Conservation (phyloP, 1,140 invertebrate species). For the Drosophila azteca region DNA sequence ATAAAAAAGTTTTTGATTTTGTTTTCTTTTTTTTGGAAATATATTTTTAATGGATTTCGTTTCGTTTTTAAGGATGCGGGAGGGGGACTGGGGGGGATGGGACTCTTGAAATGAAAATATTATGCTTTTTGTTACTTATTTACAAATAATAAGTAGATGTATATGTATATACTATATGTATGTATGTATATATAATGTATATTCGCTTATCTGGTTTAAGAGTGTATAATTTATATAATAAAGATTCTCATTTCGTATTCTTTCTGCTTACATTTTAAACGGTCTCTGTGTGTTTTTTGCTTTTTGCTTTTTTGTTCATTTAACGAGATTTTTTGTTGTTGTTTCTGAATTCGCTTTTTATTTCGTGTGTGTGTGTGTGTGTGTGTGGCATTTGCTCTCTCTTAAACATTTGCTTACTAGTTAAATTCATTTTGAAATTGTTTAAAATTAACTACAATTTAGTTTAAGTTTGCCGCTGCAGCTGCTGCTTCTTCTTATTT, state of each 20-base stretch:
- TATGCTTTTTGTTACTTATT: conserved; percentile 65
- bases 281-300: background rate
- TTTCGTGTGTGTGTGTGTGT: conserved; percentile 33
- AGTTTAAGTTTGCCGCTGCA: conserved; percentile 62
- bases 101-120: conserved; percentile 62
- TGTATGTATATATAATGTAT: conserved; percentile 52
- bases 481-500: conserved; percentile 64
- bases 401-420: conserved; percentile 64
- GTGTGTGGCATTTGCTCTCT: conserved; percentile 58
- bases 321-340: conserved; percentile 40
- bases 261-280: background rate
- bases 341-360: conserved; percentile 38
- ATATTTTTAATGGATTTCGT: conserved; percentile 70
- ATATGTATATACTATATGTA: conserved; percentile 53
- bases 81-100: background rate
- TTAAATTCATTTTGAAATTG: conserved; percentile 75
- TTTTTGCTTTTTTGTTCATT: conserved; percentile 46
- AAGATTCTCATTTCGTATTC: conserved; percentile 58
- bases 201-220: conserved; percentile 52
- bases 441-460: conserved; percentile 82
- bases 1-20: conserved; percentile 44
- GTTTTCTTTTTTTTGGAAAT: conserved; percentile 51
- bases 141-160: conserved; percentile 79
- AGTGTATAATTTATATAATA: conserved; percentile 73
- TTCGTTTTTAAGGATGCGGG: conserved; percentile 20